Conservation (phyloP, 2,888 invertebrate genomes). For the Neoitamus cyanurus region DNA sequence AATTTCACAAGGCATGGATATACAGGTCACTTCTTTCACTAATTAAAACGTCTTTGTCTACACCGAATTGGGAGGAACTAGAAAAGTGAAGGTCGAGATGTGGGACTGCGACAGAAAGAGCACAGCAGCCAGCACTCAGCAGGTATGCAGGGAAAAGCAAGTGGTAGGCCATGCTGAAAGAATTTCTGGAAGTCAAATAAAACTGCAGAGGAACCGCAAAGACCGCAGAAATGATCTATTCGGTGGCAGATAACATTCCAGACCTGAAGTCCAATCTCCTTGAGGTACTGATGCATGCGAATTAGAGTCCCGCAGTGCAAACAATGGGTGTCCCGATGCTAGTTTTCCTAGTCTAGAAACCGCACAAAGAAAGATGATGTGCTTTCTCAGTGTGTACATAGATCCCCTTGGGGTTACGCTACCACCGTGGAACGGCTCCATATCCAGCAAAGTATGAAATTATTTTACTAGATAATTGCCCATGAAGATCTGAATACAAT, state of each 20-base stretch:
- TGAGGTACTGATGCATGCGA: not conserved
- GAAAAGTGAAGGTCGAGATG: not conserved
- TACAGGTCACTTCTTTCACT: conserved; percentile 36
- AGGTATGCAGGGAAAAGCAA: not conserved
- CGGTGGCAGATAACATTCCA: not conserved
- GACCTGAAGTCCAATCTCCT: not conserved
- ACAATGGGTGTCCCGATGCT: not conserved
- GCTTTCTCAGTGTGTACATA: not conserved
- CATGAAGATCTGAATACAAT: conserved; percentile 34
- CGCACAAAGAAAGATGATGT: conserved; percentile 19
- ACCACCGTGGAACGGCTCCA: not conserved
- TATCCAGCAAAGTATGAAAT: conserved; percentile 31
- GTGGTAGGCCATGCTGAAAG: too few relatives aligned
- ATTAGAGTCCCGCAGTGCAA: not conserved
- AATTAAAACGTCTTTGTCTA: conserved; percentile 31
- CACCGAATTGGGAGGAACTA: not conserved
- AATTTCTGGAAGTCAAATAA: not conserved
- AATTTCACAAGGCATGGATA: conserved; percentile 25
- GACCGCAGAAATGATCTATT: conserved; percentile 19
- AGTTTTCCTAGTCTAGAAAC: not conserved
- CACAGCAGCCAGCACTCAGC: not conserved
- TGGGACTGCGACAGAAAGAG: not conserved
- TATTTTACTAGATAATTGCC: conserved; percentile 41
- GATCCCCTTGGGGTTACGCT: not conserved
- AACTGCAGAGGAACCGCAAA: not conserved